Percentiles rank a stretch among this genome's conserved stretches.
phyloP scores from a whole-genome alignment of 2,888 invertebrate genomes.

The Rhyacophila evoluta region DNA sequence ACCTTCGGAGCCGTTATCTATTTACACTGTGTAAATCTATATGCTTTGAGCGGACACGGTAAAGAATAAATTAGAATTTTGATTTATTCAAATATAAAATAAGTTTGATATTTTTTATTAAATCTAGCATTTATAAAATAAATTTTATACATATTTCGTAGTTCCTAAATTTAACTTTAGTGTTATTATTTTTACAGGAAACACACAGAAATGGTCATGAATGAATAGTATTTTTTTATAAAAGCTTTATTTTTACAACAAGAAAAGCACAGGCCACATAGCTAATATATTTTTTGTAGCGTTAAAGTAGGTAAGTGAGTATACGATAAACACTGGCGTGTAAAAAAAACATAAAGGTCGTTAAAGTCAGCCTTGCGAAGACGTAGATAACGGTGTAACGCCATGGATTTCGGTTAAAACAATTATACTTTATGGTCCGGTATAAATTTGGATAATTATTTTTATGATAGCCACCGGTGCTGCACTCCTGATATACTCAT shows the following conservation, averaged over 20 bases:
- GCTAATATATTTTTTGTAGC: slow-evolving; percentile 39
- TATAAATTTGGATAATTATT: slow-evolving; percentile 18
- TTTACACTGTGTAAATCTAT: no score
- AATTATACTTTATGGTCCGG: neutral
- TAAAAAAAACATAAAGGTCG: slow-evolving; percentile 23
- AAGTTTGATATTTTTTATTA: no score
- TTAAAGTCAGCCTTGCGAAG: slow-evolving; percentile 23
- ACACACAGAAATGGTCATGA: neutral
- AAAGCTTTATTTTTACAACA: neutral
- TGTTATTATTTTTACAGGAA: no score
- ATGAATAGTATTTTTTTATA: neutral
- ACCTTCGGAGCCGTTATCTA: no score
- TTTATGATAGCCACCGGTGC: neutral
- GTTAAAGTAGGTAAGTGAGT: slow-evolving; percentile 30
- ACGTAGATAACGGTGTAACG: slow-evolving; percentile 17
- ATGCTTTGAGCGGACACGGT: no score
- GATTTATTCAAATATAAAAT: no score
- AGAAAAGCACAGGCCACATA: neutral
- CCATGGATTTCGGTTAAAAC: slow-evolving; percentile 25
- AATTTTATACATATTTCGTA: no score
- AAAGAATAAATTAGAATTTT: no score
- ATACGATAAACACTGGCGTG: slow-evolving; percentile 36
- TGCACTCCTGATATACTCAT: neutral
- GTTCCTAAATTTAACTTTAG: no score
- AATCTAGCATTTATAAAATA: no score